A percentile compares a stretch with the other conserved stretches of the same genome.
Conservation (phyloP, 1,140 invertebrate genomes). For the Drosophila ananassae region DNA sequence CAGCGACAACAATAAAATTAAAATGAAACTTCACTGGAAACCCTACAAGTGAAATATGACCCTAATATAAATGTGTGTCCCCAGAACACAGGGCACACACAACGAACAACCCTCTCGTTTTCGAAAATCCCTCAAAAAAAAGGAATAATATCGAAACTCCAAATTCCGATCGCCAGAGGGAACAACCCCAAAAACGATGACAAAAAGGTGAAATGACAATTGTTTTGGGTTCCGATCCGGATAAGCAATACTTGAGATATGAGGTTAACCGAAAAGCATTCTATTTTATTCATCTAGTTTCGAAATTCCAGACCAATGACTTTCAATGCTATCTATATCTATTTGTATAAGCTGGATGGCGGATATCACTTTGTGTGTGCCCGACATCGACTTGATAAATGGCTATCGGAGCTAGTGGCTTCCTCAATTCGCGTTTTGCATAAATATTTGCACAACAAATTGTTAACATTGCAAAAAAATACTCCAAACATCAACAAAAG, state of each 20-base stretch:
- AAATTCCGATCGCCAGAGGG: conserved; percentile 24
- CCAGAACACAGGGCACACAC: conserved; percentile 5
- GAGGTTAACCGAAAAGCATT: conserved; percentile 24
- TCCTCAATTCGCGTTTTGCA: conserved; percentile 21
- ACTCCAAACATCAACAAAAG: conserved; percentile 18
- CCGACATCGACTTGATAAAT: conserved; percentile 24
- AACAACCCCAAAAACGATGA: conserved; percentile 27
- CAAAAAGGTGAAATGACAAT: conserved; percentile 41
- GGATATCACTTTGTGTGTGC: conserved; percentile 13
- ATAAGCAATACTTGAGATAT: conserved; percentile 31
- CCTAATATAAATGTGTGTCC: conserved; percentile 78
- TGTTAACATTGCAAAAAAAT: conserved; percentile 19
- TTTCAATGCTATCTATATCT: conserved; percentile 14
- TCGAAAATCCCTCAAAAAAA: conserved; percentile 13
- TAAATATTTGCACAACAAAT: conserved; percentile 31
- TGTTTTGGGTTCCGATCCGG: conserved; percentile 34
- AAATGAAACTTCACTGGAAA: conserved; percentile 82
- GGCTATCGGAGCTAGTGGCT: conserved; percentile 1
- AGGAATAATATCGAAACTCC: conserved; percentile 8
- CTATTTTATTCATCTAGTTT: conserved; percentile 18
- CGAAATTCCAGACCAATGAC: conserved; percentile 27
- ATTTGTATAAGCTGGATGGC: conserved; percentile 25
- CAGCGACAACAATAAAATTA: conserved; percentile 70
- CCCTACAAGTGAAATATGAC: conserved; percentile 83
- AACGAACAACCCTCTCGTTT: conserved; percentile 28